phyloP scores from a whole-genome alignment of 2,113 vertebrate genomes.

The Grus americana region DNA sequence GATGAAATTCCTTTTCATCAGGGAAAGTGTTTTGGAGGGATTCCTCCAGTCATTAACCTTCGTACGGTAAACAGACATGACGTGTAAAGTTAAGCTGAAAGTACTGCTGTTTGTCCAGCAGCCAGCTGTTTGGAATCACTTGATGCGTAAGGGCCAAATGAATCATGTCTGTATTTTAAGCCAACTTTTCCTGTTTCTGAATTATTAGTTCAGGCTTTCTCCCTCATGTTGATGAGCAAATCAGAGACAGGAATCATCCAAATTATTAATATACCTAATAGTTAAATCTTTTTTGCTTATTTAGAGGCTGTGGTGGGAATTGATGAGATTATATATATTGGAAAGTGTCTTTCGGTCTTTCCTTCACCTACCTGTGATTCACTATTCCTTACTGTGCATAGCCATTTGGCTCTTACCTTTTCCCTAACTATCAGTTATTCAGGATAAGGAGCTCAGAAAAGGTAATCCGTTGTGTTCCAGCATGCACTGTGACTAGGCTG shows the following conservation, averaged over 20 bases:
- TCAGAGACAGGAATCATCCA: not conserved
- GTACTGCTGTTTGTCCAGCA: not conserved
- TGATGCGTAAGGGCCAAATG: not conserved
- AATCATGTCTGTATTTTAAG: not conserved
- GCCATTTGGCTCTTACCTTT: not conserved
- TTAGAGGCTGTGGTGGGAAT: not conserved
- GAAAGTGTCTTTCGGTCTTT: not conserved
- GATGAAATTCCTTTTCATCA: not conserved
- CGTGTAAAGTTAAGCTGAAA: not conserved
- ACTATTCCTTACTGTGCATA: not conserved
- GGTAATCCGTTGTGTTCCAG: not conserved
- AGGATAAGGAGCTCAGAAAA: not conserved
- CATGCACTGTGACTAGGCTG: not conserved
- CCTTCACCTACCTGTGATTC: not conserved
- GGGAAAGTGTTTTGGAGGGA: not conserved
- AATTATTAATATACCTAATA: not conserved
- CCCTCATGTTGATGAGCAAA: not conserved
- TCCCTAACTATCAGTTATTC: not conserved
- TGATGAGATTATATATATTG: not conserved
- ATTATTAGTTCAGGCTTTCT: not conserved
- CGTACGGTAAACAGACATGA: not conserved
- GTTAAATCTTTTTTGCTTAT: not conserved
- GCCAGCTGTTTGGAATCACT: not conserved
- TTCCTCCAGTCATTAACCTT: not conserved
- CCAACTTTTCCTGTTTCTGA: not conserved